phyloP scores from a whole-genome alignment of 1,140 invertebrate genomes.

The Pteromalus puparum region DNA sequence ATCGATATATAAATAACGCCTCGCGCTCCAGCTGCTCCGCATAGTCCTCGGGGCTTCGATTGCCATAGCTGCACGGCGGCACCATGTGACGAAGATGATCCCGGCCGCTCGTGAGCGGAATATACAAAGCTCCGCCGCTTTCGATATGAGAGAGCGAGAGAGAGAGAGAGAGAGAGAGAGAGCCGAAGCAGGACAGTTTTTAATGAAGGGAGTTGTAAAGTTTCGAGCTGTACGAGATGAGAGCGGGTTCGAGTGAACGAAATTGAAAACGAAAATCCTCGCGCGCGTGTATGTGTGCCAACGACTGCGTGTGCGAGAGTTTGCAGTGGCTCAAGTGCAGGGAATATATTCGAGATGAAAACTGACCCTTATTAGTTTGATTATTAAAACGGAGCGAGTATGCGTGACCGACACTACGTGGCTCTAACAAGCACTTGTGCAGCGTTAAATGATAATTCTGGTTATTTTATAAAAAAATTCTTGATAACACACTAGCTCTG shows the following conservation, averaged over 20 bases:
- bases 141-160: slow-evolving; percentile 3
- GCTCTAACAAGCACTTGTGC: too few relatives aligned
- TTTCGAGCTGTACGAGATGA: slow-evolving; percentile 4
- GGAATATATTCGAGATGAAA: neutral
- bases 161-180: neutral
- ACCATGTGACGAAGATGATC: slow-evolving; percentile 27
- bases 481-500: neutral
- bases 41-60: neutral
- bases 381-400: neutral
- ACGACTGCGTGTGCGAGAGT: neutral
- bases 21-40: neutral
- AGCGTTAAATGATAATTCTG: too few relatives aligned
- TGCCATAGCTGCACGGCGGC: neutral
- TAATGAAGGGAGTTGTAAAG: slow-evolving; percentile 34
- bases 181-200: neutral
- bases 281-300: neutral
- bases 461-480: too few relatives aligned
- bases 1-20: neutral
- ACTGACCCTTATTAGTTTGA: neutral
- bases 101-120: neutral
- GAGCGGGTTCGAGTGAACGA: neutral
- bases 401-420: neutral
- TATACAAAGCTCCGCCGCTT: neutral
- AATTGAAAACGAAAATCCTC: slow-evolving; percentile 31
- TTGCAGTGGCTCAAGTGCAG: neutral